A percentile compares a stretch with the other conserved stretches of the same genome.
Evolutionary conservation across 2,888 invertebrate species (phyloP).

Genomic region (Prosapia bicincta): DNA sequence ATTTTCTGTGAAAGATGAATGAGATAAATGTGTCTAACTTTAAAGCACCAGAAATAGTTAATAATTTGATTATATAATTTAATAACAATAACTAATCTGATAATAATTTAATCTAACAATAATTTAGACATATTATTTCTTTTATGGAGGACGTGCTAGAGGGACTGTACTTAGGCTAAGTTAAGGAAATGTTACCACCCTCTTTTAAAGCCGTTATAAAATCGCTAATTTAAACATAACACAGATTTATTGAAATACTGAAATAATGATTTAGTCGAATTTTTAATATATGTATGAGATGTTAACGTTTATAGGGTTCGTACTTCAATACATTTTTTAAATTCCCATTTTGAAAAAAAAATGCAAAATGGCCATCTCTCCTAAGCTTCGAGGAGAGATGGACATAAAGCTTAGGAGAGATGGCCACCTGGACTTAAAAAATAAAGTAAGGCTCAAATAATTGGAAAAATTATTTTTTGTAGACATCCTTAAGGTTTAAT

Average conservation of each 20-base stretch:
- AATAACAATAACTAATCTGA: too few relatives aligned
- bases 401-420: background rate
- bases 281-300: background rate
- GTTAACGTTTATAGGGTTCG: background rate
- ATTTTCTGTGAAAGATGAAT: too few relatives aligned
- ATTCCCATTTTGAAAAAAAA: background rate
- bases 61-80: too few relatives aligned
- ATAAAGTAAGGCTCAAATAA: background rate
- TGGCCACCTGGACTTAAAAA: background rate
- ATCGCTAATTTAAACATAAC: too few relatives aligned
- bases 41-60: too few relatives aligned
- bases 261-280: background rate
- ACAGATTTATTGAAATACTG: background rate
- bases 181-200: background rate
- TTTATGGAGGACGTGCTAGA: too few relatives aligned
- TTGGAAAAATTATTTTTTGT: background rate
- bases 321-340: background rate
- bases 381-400: too few relatives aligned
- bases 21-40: too few relatives aligned
- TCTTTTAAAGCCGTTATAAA: too few relatives aligned
- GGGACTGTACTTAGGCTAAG: too few relatives aligned
- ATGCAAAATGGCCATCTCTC: background rate
- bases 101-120: too few relatives aligned
- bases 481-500: background rate
- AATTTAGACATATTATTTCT: too few relatives aligned